These are phyloP conservation scores for Rhodinocichla rosea DNA, from an alignment of 2,113 vertebrate species.

Conservation along the genomic window DNA sequence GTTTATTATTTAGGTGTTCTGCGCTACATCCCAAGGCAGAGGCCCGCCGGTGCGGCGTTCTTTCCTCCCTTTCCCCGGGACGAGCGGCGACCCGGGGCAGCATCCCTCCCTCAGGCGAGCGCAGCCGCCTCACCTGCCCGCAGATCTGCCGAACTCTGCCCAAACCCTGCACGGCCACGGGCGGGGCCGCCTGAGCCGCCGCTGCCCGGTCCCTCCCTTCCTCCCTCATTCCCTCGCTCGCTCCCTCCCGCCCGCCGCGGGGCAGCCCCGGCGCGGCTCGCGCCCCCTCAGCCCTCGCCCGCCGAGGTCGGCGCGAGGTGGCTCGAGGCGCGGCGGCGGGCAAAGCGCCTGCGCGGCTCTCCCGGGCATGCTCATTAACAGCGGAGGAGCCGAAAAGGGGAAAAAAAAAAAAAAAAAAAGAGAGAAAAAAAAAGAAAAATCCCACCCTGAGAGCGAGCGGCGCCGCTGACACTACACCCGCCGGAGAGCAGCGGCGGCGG, in stretches of 20 bases:
- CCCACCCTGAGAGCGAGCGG: neutral
- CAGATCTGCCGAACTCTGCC: neutral
- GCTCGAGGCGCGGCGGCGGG: neutral
- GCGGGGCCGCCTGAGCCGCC: accelerated
- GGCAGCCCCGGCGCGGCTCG: accelerated
- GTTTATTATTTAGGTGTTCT: neutral
- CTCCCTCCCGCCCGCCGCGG: neutral
- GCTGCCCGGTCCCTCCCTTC: neutral
- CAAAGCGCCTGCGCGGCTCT: constrained; percentile 45
- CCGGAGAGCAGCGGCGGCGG: neutral
- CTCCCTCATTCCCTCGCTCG: too few relatives aligned
- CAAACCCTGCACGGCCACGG: accelerated
- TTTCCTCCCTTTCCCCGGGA: too few relatives aligned
- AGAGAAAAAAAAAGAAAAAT: neutral
- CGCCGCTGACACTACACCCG: neutral
- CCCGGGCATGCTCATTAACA: constrained; percentile 58
- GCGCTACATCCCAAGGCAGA: neutral
- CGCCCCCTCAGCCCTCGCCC: neutral
- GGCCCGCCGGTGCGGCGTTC: neutral
- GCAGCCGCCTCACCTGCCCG: neutral
- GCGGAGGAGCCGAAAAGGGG: neutral
- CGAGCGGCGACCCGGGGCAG: neutral
- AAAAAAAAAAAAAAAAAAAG: neutral
- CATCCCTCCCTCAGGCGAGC: neutral
- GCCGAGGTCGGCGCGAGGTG: neutral